Base-by-base conservation (phyloP, 2,888 invertebrate species). In the Aphodius granarius region DNA sequence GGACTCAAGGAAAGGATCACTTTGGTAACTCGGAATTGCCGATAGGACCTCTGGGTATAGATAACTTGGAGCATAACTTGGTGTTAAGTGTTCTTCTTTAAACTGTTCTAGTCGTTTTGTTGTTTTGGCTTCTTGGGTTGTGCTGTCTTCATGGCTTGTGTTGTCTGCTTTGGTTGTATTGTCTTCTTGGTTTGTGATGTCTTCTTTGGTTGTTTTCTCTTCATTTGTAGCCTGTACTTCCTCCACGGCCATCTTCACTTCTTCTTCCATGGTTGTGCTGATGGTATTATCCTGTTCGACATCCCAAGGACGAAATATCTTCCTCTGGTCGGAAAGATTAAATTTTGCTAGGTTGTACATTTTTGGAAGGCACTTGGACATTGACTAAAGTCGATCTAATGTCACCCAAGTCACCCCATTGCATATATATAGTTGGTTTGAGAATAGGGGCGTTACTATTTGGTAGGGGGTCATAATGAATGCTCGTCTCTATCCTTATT, bases 231-330 rank as follows among this genome's bases (percentile, higher is more conserved):
- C 5, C 13, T 71, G 6, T 13, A 22, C 18, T 19, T 21, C 2
- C 5, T 74, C 66, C 23, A 43, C 64, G 5, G n/a, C 6, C n/a
- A n/a, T n/a, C 66, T 73, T 70, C 2, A 65, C 71, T 18, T 63
- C 63, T 71, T 73, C 82, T 0, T 90, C 90, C 0, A 91, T 91
- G 0, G 91, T 91, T 0, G 91, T n/a, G n/a, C n/a, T n/a, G n/a
- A n/a, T n/a, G n/a, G n/a, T n/a, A n/a, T n/a, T n/a, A 77, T 91
- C 91, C 86, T 91, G 91, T 79, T 89, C 87, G 43, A 17, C 77
- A 77, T 82, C 83, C 83, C 83, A 83, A 9, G 83, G 83, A 21
- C 83, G 78, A 76, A 84, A 84, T 64, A 84, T 82, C 72, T 82
- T 82, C 63, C 16, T 16, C 68, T 70, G 64, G 18, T 75, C 68